Evolutionary conservation across 1,140 invertebrate genomes (phyloP).

Genomic region (Cecropterus lyciades): DNA sequence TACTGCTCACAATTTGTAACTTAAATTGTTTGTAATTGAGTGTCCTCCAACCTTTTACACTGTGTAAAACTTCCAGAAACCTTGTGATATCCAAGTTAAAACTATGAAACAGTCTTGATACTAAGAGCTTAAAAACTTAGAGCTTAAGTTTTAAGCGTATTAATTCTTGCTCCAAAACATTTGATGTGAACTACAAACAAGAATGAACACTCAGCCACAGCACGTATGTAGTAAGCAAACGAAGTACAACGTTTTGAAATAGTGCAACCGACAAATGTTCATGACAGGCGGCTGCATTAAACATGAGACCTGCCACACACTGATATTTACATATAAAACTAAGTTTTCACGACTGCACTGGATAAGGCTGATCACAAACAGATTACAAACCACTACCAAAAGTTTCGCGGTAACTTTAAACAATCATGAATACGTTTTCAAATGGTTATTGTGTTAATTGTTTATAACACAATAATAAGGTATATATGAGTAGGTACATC

Average conservation of each 20-base stretch:
- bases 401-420: too few species aligned
- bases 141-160: background rate
- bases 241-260: constrained; percentile 68
- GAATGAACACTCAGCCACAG: too few species aligned
- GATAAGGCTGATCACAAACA: constrained; percentile 4
- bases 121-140: background rate
- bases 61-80: background rate
- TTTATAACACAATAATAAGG: too few species aligned
- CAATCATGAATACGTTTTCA: too few species aligned
- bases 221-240: constrained; percentile 39
- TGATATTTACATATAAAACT: constrained; percentile 68
- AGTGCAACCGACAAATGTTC: constrained; percentile 79
- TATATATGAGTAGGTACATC: too few species aligned
- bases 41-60: background rate
- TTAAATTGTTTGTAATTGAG: too few species aligned
- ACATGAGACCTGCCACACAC: constrained; percentile 72
- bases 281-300: constrained; percentile 76
- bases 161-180: background rate
- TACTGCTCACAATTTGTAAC: too few species aligned
- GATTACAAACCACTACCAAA: background rate
- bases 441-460: too few species aligned
- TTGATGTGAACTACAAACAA: constrained; percentile 34
- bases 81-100: too few species aligned
- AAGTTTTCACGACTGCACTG: constrained; percentile 47
- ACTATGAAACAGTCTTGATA: background rate